Evolutionary conservation across 35 echinoderm and acorn worm species (phyloP).

Genomic region (Chiridota heheva): DNA sequence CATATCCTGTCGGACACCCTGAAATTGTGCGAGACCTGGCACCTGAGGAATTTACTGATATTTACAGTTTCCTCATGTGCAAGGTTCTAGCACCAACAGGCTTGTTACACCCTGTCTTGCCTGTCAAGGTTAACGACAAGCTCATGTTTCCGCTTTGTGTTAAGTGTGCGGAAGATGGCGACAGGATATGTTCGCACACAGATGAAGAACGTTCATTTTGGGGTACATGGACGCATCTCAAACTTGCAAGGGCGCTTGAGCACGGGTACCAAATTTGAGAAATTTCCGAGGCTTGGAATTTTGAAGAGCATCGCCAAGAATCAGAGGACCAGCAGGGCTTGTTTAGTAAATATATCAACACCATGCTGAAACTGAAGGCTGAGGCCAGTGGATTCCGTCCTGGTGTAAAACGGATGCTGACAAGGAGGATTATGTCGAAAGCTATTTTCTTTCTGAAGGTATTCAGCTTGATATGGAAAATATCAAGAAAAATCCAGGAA

Average conservation of each 20-base stretch:
- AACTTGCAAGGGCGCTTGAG: constrained; percentile 52
- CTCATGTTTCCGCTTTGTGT: too few relatives aligned
- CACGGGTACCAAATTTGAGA: constrained; percentile 50
- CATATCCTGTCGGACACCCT: too few relatives aligned
- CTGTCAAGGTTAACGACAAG: too few relatives aligned
- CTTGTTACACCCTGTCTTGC: too few relatives aligned
- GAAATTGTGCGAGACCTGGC: too few relatives aligned
- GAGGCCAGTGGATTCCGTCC: constrained; percentile 40
- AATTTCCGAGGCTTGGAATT: constrained; percentile 75
- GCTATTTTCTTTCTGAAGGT: not conserved
- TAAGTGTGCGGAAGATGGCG: too few relatives aligned
- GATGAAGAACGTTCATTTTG: constrained; percentile 10
- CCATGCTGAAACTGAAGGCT: constrained; percentile 65
- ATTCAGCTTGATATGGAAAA: not conserved
- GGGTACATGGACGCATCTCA: constrained; percentile 51
- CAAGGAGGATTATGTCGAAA: not conserved
- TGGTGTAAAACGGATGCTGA: not conserved
- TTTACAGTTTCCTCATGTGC: too few relatives aligned
- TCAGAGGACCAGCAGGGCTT: constrained; percentile 28
- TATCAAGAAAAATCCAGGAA: constrained; percentile 7
- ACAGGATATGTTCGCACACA: constrained; percentile 25
- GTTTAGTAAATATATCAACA: constrained; percentile 52
- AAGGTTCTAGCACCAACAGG: too few relatives aligned
- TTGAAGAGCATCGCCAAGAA: constrained; percentile 39
- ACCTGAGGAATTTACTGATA: too few relatives aligned